These are phyloP conservation scores for Seira musarum DNA, from an alignment of 2,888 invertebrate genomes.

Conservation along the genomic window DNA sequence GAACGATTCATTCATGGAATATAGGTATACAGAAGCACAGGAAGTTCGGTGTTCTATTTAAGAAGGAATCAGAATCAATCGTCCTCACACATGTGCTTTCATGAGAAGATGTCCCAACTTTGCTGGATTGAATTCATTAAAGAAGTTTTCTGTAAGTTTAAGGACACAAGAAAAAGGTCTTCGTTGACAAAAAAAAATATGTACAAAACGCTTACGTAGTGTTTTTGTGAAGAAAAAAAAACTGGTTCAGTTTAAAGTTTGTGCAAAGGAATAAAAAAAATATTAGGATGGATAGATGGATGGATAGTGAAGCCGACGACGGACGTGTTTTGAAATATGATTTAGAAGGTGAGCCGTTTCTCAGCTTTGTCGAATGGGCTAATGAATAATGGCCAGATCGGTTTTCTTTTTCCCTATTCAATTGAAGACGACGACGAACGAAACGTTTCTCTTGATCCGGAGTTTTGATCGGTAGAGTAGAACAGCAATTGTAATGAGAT, in stretches of 20 bases:
- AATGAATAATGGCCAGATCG: constrained; percentile 56
- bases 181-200: constrained; percentile 41
- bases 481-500: constrained; percentile 13
- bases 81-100: constrained; percentile 28
- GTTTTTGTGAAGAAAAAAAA: constrained; percentile 15
- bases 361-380: constrained; percentile 31
- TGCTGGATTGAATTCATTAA: constrained; percentile 52
- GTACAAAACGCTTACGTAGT: background rate
- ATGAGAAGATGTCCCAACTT: background rate
- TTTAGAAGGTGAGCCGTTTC: constrained; percentile 44
- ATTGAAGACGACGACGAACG: too few relatives aligned
- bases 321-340: constrained; percentile 61
- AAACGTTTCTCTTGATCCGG: constrained; percentile 33
- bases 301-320: constrained; percentile 9
- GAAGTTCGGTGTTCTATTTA: constrained; percentile 56
- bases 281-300: constrained; percentile 1
- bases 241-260: constrained; percentile 50
- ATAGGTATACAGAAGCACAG: constrained; percentile 31
- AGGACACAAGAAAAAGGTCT: constrained; percentile 13
- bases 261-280: background rate
- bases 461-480: constrained; percentile 43
- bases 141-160: constrained; percentile 27
- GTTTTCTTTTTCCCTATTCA: constrained; percentile 37
- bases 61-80: constrained; percentile 44
- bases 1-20: too few relatives aligned